Evolutionary conservation across 2,113 vertebrate genomes (phyloP), one percentile per base, ranked within the genome.

Genomic region (Turnix velox): DNA sequence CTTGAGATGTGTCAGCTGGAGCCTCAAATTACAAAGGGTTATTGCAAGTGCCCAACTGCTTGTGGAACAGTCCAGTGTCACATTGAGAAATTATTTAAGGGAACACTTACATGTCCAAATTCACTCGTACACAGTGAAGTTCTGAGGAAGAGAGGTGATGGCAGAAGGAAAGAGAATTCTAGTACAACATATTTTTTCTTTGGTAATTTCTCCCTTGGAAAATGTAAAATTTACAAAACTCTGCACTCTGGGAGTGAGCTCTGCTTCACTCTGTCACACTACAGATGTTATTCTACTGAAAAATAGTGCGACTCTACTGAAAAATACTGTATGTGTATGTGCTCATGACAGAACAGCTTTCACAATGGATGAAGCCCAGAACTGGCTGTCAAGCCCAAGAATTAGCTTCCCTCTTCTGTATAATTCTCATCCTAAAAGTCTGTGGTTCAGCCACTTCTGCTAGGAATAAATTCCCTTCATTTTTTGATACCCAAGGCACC

Each of bases 251-350:
- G 31, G n/a, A 80, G 39, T 28, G n/a, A 80, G 42, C 0, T 0
- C 30, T 79, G 67, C 49, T 90, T 79, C 68, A 11, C 46, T 58
- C 63, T 87, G 27, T 48, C 31, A 31, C 6, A 73, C 37, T 16
- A 43, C 17, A 79, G 20, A 10, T 37, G 23, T 31, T 52, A 37
- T 35, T 79, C 43, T 54, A 15, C 20, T 48, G 46, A 80, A 83
- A 65, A 80, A 35, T 16, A 75, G n/a, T 0, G 1, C 0, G 1
- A 22, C 67, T 39, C 62, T 39, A 15, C 20, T 48, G 46, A 80
- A 83, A 65, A 80, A 35, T 16, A 75, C n/a, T 0, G 1, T 0
- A 1, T 39, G 57, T 39, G 6, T 2, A 1, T 22, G 35, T 63
- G 14, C 24, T 78, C 57, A 39, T 52, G 48, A 10, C 9, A 16